Evolutionary conservation across 2,113 vertebrate species (phyloP).

Genomic region (Campylorhamphus procurvoides): DNA sequence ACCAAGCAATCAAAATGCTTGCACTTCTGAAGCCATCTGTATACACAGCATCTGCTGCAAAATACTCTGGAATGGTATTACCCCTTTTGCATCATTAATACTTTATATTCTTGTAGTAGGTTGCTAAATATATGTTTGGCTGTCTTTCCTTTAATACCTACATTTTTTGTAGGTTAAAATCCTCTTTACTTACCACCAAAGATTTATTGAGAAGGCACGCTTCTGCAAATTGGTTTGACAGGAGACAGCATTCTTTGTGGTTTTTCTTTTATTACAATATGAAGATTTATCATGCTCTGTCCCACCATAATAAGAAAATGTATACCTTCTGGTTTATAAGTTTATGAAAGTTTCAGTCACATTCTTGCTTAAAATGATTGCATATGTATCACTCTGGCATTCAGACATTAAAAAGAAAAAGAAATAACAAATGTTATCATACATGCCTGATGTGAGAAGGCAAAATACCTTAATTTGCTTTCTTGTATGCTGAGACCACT

Average conservation of each 20-base stretch:
- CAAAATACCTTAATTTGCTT: constrained; percentile 25
- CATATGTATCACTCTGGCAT: not conserved
- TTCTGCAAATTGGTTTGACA: not conserved
- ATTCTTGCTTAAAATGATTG: not conserved
- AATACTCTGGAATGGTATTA: not conserved
- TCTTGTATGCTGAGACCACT: not conserved
- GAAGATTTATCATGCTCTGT: not conserved
- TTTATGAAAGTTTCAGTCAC: not conserved
- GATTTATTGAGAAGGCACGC: not conserved
- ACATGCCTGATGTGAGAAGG: not conserved
- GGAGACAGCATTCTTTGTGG: not conserved
- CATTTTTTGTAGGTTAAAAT: not conserved
- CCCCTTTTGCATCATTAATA: not conserved
- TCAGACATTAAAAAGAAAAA: not conserved
- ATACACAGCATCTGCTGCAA: not conserved
- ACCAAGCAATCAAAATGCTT: accelerated
- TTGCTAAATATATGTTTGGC: not conserved
- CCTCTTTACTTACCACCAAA: not conserved
- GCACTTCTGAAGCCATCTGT: not conserved
- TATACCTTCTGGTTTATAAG: not conserved
- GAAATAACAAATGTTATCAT: not conserved
- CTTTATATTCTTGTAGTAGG: not conserved
- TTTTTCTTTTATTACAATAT: not conserved
- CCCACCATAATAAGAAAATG: not conserved
- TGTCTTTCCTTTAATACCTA: not conserved